Conservation (phyloP, 2,113 vertebrate genomes). For the Petrocephalus zakoni region DNA sequence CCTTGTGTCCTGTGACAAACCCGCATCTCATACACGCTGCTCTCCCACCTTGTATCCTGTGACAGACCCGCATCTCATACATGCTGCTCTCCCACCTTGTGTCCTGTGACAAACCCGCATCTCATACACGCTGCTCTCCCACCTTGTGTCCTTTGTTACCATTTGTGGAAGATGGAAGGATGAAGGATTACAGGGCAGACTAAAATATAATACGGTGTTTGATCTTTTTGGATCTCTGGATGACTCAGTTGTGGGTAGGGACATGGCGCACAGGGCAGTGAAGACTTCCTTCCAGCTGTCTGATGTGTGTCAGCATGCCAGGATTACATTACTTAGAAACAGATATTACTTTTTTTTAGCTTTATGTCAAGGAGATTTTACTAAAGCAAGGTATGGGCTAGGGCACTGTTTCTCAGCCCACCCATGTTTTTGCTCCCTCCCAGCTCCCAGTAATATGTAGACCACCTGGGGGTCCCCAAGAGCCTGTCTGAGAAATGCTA, state of each 20-base stretch:
- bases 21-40: too few species aligned
- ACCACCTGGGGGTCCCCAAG: neutral
- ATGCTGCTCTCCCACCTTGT: neutral
- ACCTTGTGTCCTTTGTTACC: neutral
- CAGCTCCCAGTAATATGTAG: neutral
- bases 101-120: too few species aligned
- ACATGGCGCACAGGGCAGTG: neutral
- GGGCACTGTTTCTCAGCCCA: neutral
- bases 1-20: neutral
- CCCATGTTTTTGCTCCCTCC: neutral
- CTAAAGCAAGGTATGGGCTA: neutral
- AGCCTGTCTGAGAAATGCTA: neutral
- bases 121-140: neutral
- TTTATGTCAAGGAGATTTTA: neutral
- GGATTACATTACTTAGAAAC: neutral
- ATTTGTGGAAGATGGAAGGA: neutral
- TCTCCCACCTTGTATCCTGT: neutral
- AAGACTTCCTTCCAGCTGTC: neutral
- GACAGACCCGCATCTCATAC: neutral
- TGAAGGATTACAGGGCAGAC: neutral
- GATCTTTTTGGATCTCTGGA: neutral
- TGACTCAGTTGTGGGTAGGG: neutral
- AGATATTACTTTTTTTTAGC: too few species aligned
- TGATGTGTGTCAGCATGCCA: neutral
- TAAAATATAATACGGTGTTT: neutral